Evolutionary conservation across 2,113 vertebrate genomes (phyloP), one percentile per base, ranked within the genome.

Genomic region (Channa maculata): DNA sequence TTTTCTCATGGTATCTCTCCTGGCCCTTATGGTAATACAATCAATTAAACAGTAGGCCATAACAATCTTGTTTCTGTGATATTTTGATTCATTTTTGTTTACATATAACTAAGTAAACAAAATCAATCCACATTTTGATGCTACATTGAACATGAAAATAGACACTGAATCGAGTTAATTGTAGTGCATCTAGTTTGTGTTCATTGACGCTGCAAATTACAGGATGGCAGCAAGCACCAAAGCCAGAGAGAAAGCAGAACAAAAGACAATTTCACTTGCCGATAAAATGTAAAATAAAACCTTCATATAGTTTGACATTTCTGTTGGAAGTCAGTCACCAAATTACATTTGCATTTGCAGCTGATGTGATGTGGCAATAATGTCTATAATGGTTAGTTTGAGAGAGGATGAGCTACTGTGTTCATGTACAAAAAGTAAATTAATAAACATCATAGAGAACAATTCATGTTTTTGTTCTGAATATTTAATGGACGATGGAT

Each of bases 131-230:
- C 74, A 80, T 91, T 91, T 87, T 90, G 82, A 90, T 84, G 86
- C 87, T 87, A 87, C 91, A 82, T 65, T 92, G 84, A 83, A 89
- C 90, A 85, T 81, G 91, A 91, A 93, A 89, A 87, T 88, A 89
- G 86, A 84, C 80, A 70, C 70, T 86, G 82, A 87, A 84, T 91
- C 77, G 64, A 89, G 80, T 89, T 91, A 91, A 90, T 92, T 90
- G 85, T 85, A 64, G 72, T 77, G 88, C 88, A 82, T 92, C 88
- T 90, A 90, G 70, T 90, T 86, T 85, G 87, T 77, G 78, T 82
- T 90, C 86, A 90, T 78, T 89, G 79, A 87, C 70, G 91, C 92
- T 84, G 80, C 85, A 92, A 94, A 94, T 93, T 89, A 89, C 84
- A 88, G 86, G 80, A 91, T 88, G 72, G 69, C 80, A 91, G 80